phyloP scores from a whole-genome alignment of 2,113 vertebrate genomes.

The Nyctibius bracteatus region DNA sequence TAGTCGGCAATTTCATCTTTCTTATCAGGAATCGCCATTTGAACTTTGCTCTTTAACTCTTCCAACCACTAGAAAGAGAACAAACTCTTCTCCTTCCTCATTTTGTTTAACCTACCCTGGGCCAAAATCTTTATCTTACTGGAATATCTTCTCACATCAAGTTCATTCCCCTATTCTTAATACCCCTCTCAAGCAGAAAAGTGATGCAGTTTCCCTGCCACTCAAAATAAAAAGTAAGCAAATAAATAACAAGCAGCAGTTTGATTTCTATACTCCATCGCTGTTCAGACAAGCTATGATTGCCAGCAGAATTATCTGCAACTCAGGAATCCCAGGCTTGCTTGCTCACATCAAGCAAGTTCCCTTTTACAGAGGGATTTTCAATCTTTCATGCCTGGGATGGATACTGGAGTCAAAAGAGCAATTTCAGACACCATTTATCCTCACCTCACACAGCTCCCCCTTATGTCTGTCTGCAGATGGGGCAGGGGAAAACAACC shows the following conservation, averaged over 20 bases:
- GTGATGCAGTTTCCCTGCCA: background rate
- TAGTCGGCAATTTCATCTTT: background rate
- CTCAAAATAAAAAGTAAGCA: background rate
- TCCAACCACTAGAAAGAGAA: background rate
- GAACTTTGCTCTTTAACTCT: background rate
- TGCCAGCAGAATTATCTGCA: background rate
- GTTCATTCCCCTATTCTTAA: background rate
- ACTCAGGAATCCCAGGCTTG: background rate
- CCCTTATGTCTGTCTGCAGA: background rate
- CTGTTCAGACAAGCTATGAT: background rate
- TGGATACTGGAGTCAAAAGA: background rate
- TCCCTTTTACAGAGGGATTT: background rate
- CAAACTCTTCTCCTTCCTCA: background rate
- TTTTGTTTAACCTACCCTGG: background rate
- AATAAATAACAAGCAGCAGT: background rate
- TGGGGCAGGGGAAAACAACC: background rate
- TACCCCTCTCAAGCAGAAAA: background rate
- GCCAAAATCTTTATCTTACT: background rate
- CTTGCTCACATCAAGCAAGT: background rate
- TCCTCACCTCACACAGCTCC: slow-evolving; percentile 6
- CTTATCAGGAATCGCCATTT: background rate
- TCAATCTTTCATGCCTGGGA: background rate
- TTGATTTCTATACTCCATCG: background rate
- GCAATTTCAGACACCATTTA: rapidly evolving
- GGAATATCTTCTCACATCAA: background rate